Base-by-base conservation (phyloP, 2,797 vertebrate species). In the Tadarida brasiliensis region DNA sequence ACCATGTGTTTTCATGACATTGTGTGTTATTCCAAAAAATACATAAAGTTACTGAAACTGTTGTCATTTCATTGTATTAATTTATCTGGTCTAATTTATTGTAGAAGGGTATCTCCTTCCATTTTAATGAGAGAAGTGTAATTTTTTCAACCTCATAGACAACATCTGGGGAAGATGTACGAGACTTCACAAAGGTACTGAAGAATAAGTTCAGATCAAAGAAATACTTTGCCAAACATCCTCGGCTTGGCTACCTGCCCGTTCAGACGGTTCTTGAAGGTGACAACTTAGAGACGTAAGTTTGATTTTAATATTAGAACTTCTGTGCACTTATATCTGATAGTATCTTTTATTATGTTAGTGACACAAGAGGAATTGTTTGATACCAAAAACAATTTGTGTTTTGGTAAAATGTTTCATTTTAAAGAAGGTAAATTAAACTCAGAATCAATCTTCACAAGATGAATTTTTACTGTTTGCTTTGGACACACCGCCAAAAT, bases 171-270 rank as follows among this genome's bases (percentile, higher is more conserved):
- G 99, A 99, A 98, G 99, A 99, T 96, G 99, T 99, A 94, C 99
- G 99, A 7, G 99, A 99, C 98, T 99, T 99, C 98, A 99, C 99
- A 0, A 99, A 99, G 98, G 99, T 99, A 96, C 98, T 99, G 98
- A 99, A 99, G 98, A 99, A 99, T 98, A 99, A 99, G 97, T 99
- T 99, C 97, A 98, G 99, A 82, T 99, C 99, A 0, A 99, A 99
- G 98, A 99, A 99, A 97, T 99, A 99, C 98, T 99, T 99, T 68
- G 99, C 99, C 96, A 99, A 99, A 94, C 99, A 99, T 94, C 99
- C 99, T 8, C 99, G 99, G 3, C 99, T 99, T 74, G 99, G 99
- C 92, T 99, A 99, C 98, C 98, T 99, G 22, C 99, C 99, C 0
- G 99, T 99, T 39, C 99, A 99, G 98, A 99, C 99, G 0, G 99